Percentiles rank a stretch among this genome's conserved stretches.
These are phyloP conservation scores for Morpho deidamia DNA, from an alignment of 2,888 invertebrate species.

Conservation along the genomic window DNA sequence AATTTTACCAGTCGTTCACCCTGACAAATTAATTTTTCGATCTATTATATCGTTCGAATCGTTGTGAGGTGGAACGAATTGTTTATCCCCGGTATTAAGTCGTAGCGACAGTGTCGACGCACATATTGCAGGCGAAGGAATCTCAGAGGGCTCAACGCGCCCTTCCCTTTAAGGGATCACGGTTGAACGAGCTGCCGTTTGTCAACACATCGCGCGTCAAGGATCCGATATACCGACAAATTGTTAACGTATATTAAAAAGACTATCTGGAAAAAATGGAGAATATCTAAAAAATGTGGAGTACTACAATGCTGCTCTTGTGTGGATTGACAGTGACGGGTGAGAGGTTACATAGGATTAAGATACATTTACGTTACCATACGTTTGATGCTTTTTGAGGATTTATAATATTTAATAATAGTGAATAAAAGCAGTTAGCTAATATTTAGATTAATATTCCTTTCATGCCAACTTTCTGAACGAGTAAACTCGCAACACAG, in stretches of 20 bases:
- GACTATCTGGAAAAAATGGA: background rate
- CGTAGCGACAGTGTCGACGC: conserved; percentile 52
- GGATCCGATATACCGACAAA: conserved; percentile 15
- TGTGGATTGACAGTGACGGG: too few relatives aligned
- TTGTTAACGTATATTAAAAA: conserved; percentile 9
- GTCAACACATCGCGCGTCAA: conserved; percentile 39
- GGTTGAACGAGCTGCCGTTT: conserved; percentile 56
- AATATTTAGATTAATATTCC: conserved; percentile 26
- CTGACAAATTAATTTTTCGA: conserved; percentile 56
- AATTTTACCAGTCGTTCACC: conserved; percentile 29
- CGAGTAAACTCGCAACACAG: conserved; percentile 41
- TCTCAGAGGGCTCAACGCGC: conserved; percentile 39
- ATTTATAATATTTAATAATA: too few relatives aligned
- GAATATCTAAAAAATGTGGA: background rate
- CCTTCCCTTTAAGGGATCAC: conserved; percentile 46
- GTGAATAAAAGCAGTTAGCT: conserved; percentile 10
- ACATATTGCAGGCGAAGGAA: conserved; percentile 51
- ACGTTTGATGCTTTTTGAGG: too few relatives aligned
- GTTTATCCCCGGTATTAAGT: conserved; percentile 63
- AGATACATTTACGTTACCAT: too few relatives aligned
- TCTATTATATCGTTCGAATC: conserved; percentile 52
- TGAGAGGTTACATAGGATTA: too few relatives aligned
- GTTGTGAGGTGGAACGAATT: conserved; percentile 63
- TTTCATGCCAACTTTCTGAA: conserved; percentile 47
- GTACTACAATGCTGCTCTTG: too few relatives aligned